These are phyloP conservation scores for Rutpela maculata DNA, from an alignment of 2,888 invertebrate genomes.

Conservation along the genomic window DNA sequence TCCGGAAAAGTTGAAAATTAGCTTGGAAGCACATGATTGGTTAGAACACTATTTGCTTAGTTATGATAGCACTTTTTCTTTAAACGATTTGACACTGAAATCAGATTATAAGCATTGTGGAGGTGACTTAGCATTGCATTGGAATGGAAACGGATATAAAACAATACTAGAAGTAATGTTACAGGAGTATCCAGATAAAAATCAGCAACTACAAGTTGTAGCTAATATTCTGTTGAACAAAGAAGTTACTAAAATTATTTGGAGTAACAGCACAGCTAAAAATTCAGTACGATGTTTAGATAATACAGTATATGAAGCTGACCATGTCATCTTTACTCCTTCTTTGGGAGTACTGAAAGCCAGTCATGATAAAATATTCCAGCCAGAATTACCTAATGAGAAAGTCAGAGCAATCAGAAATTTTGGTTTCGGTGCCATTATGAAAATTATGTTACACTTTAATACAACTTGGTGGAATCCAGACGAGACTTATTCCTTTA, in stretches of 20 bases:
- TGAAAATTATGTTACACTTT: slow-evolving; percentile 60
- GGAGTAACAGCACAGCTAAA: slow-evolving; percentile 40
- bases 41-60: slow-evolving; percentile 2
- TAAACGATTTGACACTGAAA: slow-evolving; percentile 78
- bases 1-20: neutral
- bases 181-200: slow-evolving; percentile 64
- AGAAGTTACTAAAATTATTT: slow-evolving; percentile 57
- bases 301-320: slow-evolving; percentile 75
- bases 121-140: slow-evolving; percentile 81
- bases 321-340: slow-evolving; percentile 79
- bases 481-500: slow-evolving; percentile 42
- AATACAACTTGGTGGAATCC: slow-evolving; percentile 57
- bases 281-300: slow-evolving; percentile 72
- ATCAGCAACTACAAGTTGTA: slow-evolving; percentile 55
- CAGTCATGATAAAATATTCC: slow-evolving; percentile 52
- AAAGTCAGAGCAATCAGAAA: slow-evolving; percentile 58
- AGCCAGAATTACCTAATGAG: slow-evolving; percentile 52
- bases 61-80: slow-evolving; percentile 3
- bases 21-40: slow-evolving; percentile 8
- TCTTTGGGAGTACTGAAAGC: slow-evolving; percentile 63
- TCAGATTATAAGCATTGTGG: slow-evolving; percentile 82
- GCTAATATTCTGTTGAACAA: slow-evolving; percentile 61
- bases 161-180: slow-evolving; percentile 80
- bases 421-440: slow-evolving; percentile 58
- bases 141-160: slow-evolving; percentile 83